Evolutionary conservation across 1,140 invertebrate genomes (phyloP).

Genomic region (Agrilus planipennis): DNA sequence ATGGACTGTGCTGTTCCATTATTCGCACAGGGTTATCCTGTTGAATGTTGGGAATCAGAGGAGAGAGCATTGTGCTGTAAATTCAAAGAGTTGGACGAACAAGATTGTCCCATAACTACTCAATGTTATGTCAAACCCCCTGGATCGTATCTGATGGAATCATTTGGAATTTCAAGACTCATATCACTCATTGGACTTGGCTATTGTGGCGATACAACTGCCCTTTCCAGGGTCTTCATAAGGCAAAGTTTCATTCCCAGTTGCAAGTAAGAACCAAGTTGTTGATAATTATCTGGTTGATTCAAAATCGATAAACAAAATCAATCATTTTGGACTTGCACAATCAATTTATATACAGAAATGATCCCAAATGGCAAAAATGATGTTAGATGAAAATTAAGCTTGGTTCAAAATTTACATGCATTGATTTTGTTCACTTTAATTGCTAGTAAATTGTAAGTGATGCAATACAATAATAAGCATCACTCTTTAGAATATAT

Average conservation of each 20-base stretch:
- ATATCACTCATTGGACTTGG: conserved; percentile 25
- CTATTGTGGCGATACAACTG: conserved; percentile 22
- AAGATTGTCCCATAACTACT: neutral
- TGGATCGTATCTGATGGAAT: conserved; percentile 15
- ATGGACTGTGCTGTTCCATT: conserved; percentile 25
- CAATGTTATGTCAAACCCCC: neutral
- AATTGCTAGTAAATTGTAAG: neutral
- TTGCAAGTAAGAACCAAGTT: conserved; percentile 21
- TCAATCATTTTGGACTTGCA: too few relatives aligned
- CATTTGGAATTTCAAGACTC: conserved; percentile 22
- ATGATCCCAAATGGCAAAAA: too few relatives aligned
- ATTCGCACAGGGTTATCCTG: conserved; percentile 17
- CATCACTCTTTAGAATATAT: too few relatives aligned
- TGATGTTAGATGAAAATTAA: neutral
- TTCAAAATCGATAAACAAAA: neutral
- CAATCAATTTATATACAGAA: too few relatives aligned
- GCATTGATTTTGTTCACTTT: neutral
- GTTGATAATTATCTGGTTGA: neutral
- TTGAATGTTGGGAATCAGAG: neutral
- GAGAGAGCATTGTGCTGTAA: conserved; percentile 4
- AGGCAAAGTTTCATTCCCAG: conserved; percentile 19
- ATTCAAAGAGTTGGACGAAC: conserved; percentile 4
- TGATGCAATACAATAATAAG: too few relatives aligned
- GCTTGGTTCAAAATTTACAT: neutral
- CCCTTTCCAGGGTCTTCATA: conserved; percentile 21